Percentiles rank a stretch among this genome's conserved stretches.
Evolutionary conservation across 2,888 invertebrate genomes (phyloP).

Genomic region (Ditula angustiorana): DNA sequence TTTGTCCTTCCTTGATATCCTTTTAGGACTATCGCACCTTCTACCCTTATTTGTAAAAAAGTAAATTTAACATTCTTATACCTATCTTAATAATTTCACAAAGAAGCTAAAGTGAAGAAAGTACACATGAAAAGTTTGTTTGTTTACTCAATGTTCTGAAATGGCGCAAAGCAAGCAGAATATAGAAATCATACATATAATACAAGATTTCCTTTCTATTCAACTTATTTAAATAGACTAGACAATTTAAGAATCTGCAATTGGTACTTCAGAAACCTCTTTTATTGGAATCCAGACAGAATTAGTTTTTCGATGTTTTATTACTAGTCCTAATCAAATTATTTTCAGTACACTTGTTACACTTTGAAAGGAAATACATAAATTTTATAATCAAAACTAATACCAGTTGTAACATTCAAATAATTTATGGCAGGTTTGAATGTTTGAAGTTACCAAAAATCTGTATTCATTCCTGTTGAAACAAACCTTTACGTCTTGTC

Average conservation of each 20-base stretch:
- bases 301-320: constrained; percentile 21
- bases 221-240: constrained; percentile 25
- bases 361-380: background rate
- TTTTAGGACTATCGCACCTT: constrained; percentile 32
- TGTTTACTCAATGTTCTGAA: background rate
- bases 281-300: background rate
- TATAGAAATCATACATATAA: background rate
- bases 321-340: background rate
- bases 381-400: constrained; percentile 13
- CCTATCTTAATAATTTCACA: constrained; percentile 9
- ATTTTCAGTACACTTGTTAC: background rate
- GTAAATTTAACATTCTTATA: constrained; percentile 12
- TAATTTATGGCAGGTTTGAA: constrained; percentile 38
- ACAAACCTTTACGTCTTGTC: constrained; percentile 31
- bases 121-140: background rate
- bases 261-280: background rate
- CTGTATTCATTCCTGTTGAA: constrained; percentile 12
- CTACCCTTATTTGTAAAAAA: background rate
- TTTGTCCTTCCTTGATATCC: constrained; percentile 13
- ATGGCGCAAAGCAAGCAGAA: constrained; percentile 1
- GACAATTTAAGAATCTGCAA: constrained; percentile 10
- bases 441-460: constrained; percentile 8
- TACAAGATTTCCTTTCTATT: constrained; percentile 1
- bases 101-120: constrained; percentile 5
- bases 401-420: constrained; percentile 31